A percentile compares a stretch with the other conserved stretches of the same genome.
phyloP scores from a whole-genome alignment of 1,140 invertebrate species.

The Pissodes strobi region DNA sequence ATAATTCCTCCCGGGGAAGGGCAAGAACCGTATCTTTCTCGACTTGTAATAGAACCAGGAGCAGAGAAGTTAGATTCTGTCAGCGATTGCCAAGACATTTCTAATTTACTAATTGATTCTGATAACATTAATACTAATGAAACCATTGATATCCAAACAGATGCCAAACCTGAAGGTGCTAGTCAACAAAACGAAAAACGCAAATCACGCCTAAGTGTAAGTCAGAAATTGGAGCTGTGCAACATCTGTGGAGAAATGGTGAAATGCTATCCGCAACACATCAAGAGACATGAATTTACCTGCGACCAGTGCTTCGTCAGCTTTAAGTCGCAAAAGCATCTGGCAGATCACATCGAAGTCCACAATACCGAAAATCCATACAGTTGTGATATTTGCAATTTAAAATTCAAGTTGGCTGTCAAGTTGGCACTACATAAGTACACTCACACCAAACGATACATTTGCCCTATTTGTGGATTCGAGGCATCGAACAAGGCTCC shows the following conservation, averaged over 20 bases:
- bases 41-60: too few species aligned
- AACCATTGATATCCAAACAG: too few species aligned
- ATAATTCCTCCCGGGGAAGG: too few species aligned
- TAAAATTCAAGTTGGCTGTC: conserved; percentile 19
- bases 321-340: conserved; percentile 58
- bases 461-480: conserved; percentile 31
- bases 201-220: too few species aligned
- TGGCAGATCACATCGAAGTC: conserved; percentile 56
- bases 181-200: too few species aligned
- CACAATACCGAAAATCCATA: conserved; percentile 17
- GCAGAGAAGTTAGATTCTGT: too few species aligned
- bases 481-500: conserved; percentile 3
- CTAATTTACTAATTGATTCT: too few species aligned
- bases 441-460: conserved; percentile 20
- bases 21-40: too few species aligned
- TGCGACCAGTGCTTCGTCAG: conserved; percentile 59
- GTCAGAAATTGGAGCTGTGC: neutral
- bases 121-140: too few species aligned
- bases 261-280: neutral
- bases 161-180: too few species aligned
- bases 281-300: conserved; percentile 30
- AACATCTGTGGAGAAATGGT: neutral
- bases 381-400: conserved; percentile 27
- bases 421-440: conserved; percentile 28
- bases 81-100: too few species aligned